Evolutionary conservation across 2,797 vertebrate genomes (phyloP), one percentile per base, ranked within the genome.

Genomic region (Chelonia mydas): DNA sequence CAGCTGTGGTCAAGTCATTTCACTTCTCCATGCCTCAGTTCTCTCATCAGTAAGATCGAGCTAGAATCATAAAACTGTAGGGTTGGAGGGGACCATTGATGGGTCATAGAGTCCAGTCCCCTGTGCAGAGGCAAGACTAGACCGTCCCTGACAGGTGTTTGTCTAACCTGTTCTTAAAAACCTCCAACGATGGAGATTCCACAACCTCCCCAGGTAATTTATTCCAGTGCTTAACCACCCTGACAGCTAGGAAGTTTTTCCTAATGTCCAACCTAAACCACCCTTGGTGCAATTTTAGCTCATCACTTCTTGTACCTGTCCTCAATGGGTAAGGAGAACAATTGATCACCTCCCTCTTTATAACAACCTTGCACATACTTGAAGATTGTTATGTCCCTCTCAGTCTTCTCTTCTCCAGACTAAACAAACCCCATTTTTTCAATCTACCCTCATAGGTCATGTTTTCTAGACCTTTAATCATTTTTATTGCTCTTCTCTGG

Each of bases 21-120:
- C 61, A 51, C 31, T 9, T 3, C 33, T 27, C 8, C 0, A 3
- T 76, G 92, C 79, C 55, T 55, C 0, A 0, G 45, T 5, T 27
- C n/a, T 1, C 27, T 85, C 3, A 72, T 41, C 47, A 68, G 90
- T 41, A 41, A 90, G 79, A 85, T 33, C 84, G 65, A 84, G 4
- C 51, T 72, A 65, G 19, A 33, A 61, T 61, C 59, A 61, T 33
- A 33, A 27, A 61, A 65, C 16, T n/a, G 33, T 19, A 65, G 61
- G 17, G 17, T 31, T 68, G 8, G 17, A n/a, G n/a, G 17, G 33
- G 33, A 33, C 8, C 33, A 50, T 68, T 2, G 1, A 10, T 68
- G 33, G 61, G n/a, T 37, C 61, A 68, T 68, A 8, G 3, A 37
- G n/a, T 19, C 5, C 33, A n/a, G 33, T 37, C 33, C 16, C 61